A percentile compares a stretch with the other conserved stretches of the same genome.
Conservation (phyloP, 2,888 invertebrate genomes). For the Andrena praecox region DNA sequence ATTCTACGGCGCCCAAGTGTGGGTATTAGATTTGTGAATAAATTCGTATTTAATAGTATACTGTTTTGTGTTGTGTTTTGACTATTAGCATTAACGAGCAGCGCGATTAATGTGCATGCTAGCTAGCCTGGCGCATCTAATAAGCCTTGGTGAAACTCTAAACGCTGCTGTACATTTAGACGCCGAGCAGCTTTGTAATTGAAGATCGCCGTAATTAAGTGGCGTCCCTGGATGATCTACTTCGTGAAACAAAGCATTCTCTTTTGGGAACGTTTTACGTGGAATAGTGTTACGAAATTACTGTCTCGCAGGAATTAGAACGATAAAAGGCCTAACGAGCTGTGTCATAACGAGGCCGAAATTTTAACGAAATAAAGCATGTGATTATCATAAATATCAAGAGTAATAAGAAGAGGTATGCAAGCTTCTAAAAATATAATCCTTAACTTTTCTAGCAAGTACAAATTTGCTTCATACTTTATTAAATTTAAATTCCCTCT, state of each 20-base stretch:
- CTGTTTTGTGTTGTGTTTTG: neutral
- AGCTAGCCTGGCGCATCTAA: constrained; percentile 16
- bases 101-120: neutral
- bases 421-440: too few species aligned
- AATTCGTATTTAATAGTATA: too few species aligned
- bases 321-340: constrained; percentile 23
- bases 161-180: constrained; percentile 36
- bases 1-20: too few species aligned
- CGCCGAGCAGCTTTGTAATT: constrained; percentile 57
- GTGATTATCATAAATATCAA: neutral
- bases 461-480: too few species aligned
- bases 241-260: constrained; percentile 36
- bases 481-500: too few species aligned
- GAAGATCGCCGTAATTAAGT: constrained; percentile 55
- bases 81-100: neutral
- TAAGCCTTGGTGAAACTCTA: constrained; percentile 35
- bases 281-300: constrained; percentile 24
- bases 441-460: too few species aligned
- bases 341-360: neutral
- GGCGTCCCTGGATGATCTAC: constrained; percentile 28
- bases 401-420: too few species aligned
- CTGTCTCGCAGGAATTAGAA: constrained; percentile 25
- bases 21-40: too few species aligned
- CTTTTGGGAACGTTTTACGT: constrained; percentile 21
- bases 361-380: neutral